Conservation (phyloP, 2,888 invertebrate genomes). For the Ephialtes manifestator region DNA sequence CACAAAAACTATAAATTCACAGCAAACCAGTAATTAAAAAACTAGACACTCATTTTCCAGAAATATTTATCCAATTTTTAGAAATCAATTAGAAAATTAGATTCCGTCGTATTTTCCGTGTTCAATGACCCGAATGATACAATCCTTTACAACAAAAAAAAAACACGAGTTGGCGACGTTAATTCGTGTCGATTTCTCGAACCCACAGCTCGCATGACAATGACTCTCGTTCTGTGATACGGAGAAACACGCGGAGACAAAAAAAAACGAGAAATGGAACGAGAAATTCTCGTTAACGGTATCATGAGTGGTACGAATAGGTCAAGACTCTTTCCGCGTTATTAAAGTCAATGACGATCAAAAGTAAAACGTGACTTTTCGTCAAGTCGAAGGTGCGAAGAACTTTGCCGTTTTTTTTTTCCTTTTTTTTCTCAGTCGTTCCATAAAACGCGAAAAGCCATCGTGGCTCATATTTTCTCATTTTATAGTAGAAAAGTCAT, state of each 20-base stretch:
- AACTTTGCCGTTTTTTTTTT: background rate
- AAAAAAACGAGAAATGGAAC: slow-evolving; percentile 30
- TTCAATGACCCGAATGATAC: background rate
- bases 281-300: slow-evolving; percentile 45
- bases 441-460: slow-evolving; percentile 11
- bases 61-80: background rate
- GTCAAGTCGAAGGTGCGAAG: slow-evolving; percentile 1
- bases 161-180: slow-evolving; percentile 4
- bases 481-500: background rate
- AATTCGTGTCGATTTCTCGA: slow-evolving; percentile 52
- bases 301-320: slow-evolving; percentile 37
- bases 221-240: slow-evolving; percentile 26
- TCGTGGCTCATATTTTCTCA: background rate
- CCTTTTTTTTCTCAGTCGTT: background rate
- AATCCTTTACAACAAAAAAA: background rate
- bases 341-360: slow-evolving; percentile 41
- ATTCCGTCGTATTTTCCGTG: background rate
- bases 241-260: background rate
- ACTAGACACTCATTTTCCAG: background rate
- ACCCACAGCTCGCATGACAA: slow-evolving; percentile 32
- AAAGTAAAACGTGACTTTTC: slow-evolving; percentile 12
- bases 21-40: background rate
- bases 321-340: slow-evolving; percentile 3
- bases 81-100: background rate
- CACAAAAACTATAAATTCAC: background rate